Conservation (phyloP, 30 jellyfish, hydroid and myxozoan genomes). For the Cassiopea andromeda region DNA sequence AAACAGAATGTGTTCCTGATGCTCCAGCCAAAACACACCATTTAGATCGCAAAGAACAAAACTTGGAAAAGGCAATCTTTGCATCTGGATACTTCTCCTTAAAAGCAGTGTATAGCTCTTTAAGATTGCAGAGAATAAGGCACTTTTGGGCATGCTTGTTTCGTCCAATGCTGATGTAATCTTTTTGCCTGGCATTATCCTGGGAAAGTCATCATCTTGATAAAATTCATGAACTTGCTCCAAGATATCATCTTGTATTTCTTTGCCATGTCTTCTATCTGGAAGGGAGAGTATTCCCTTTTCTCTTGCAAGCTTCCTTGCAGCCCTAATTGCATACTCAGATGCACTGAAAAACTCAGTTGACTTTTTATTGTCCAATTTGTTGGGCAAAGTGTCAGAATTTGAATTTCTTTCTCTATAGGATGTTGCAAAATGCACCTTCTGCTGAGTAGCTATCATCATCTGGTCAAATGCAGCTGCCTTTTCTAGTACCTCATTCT, state of each 20-base stretch:
- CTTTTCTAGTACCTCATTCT: not conserved
- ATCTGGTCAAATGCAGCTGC: not conserved
- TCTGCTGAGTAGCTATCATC: not conserved
- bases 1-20: constrained; percentile 78
- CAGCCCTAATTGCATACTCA: constrained; percentile 17
- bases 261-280: constrained; percentile 15
- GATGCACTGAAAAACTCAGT: constrained; percentile 50
- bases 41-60: constrained; percentile 72
- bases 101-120: constrained; percentile 65
- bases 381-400: constrained; percentile 38
- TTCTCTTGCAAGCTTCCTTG: constrained; percentile 11
- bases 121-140: constrained; percentile 61
- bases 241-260: not conserved
- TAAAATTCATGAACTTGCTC: constrained; percentile 13
- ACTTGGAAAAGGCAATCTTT: constrained; percentile 69
- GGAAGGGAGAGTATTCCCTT: constrained; percentile 26
- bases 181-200: constrained; percentile 76
- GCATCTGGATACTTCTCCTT: constrained; percentile 43
- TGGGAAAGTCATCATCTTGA: constrained; percentile 64
- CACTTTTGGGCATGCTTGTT: constrained; percentile 39
- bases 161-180: constrained; percentile 48
- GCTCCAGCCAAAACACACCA: constrained; percentile 77
- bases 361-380: constrained; percentile 47
- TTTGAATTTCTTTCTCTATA: constrained; percentile 11
- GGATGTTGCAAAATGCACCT: not conserved